A percentile compares a stretch with the other conserved stretches of the same genome.
These are phyloP conservation scores for Exaiptasia diaphana DNA, from an alignment of 64 coral and sea anemone genomes.

Conservation along the genomic window DNA sequence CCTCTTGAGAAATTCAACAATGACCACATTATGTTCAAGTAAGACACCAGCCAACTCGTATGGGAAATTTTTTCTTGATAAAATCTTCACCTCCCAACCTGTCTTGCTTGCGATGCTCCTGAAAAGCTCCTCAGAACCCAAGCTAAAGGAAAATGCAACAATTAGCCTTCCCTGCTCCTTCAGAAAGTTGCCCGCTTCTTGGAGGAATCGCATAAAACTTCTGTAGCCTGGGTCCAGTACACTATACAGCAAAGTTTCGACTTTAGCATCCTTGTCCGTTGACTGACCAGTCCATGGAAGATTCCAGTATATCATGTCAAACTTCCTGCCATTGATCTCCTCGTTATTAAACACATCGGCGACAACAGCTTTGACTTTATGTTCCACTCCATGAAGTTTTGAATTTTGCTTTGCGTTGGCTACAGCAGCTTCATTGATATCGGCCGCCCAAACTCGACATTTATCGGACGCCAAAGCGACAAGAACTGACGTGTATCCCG, in stretches of 20 bases:
- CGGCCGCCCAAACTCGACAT: neutral
- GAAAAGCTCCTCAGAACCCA: neutral
- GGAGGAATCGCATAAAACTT: neutral
- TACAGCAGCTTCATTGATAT: conserved; percentile 1
- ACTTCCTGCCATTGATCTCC: neutral
- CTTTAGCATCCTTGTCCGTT: neutral
- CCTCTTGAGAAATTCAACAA: too few relatives aligned
- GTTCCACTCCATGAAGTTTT: neutral
- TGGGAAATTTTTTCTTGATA: too few relatives aligned
- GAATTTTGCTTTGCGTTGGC: neutral
- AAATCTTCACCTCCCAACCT: too few relatives aligned
- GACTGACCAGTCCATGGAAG: neutral
- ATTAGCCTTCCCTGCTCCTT: neutral
- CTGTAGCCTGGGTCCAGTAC: neutral
- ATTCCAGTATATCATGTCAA: conserved; percentile 30
- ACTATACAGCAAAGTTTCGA: neutral
- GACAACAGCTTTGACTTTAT: neutral
- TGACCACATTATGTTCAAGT: too few relatives aligned
- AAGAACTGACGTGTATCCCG: neutral
- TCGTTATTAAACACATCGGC: neutral
- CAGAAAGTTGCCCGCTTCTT: neutral
- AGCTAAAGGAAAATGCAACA: neutral
- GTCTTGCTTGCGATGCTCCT: too few relatives aligned
- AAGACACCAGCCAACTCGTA: too few relatives aligned
- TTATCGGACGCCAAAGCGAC: neutral